A percentile compares a stretch with the other conserved stretches of the same genome.
Evolutionary conservation across 2,797 vertebrate genomes (phyloP).

Genomic region (Macroramphosus scolopax): DNA sequence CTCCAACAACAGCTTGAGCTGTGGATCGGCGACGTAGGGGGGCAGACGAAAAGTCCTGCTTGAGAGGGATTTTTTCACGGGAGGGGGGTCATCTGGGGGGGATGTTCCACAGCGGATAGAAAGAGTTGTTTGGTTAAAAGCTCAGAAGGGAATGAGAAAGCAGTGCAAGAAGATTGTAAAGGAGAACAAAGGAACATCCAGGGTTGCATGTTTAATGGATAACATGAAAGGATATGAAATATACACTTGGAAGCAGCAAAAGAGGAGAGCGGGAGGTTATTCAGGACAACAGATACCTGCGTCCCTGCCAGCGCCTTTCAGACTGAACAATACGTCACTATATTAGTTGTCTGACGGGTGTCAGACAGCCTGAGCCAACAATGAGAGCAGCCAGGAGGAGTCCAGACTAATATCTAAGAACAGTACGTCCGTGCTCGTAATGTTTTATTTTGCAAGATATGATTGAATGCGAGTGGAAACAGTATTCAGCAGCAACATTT

Average conservation of each 20-base stretch:
- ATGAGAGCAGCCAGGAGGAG: constrained; percentile 22
- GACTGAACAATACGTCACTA: constrained; percentile 21
- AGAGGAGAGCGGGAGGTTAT: constrained; percentile 29
- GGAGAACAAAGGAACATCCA: constrained; percentile 26
- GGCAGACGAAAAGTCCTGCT: too few species aligned
- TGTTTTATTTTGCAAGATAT: constrained; percentile 18
- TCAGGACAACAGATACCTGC: constrained; percentile 32
- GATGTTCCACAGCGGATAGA: constrained; percentile 22
- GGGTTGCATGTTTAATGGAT: too few species aligned
- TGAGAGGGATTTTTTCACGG: constrained; percentile 44
- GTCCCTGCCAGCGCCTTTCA: constrained; percentile 36
- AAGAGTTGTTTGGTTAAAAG: constrained; percentile 42
- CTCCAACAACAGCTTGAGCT: too few species aligned
- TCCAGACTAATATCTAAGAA: constrained; percentile 20
- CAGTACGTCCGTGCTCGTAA: constrained; percentile 27
- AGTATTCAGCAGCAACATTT: constrained; percentile 48
- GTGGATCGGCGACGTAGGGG: too few species aligned
- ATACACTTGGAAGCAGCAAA: too few species aligned
- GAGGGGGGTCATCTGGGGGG: constrained; percentile 21
- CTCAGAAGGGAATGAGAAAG: constrained; percentile 17
- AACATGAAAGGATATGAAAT: too few species aligned
- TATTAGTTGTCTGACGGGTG: constrained; percentile 46
- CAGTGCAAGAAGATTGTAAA: too few species aligned
- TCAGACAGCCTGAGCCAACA: constrained; percentile 35
- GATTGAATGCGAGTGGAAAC: constrained; percentile 50